Evolutionary conservation across 2,888 invertebrate species (phyloP).

Genomic region (Plutella xylostella): DNA sequence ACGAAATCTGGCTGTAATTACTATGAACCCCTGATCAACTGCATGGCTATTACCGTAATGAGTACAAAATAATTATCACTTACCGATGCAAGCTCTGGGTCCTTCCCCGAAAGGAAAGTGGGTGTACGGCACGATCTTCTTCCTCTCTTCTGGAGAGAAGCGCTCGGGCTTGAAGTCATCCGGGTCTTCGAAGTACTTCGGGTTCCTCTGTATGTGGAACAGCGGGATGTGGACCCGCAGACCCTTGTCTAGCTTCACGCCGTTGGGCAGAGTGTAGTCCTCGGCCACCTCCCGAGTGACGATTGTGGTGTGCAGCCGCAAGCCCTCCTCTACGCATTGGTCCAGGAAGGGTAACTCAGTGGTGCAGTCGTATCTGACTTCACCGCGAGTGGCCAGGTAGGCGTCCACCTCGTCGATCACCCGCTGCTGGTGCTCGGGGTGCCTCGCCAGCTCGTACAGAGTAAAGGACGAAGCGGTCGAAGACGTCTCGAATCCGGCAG

Average conservation of each 20-base stretch:
- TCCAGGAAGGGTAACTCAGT: constrained; percentile 30
- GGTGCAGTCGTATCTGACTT: constrained; percentile 31
- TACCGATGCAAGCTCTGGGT: constrained; percentile 46
- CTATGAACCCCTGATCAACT: too few relatives aligned
- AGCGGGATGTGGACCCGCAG: constrained; percentile 42
- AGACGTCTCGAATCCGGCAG: constrained; percentile 41
- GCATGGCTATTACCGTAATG: too few relatives aligned
- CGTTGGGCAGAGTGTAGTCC: constrained; percentile 36
- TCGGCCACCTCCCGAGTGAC: constrained; percentile 38
- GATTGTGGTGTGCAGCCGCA: constrained; percentile 40
- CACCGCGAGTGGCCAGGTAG: constrained; percentile 24
- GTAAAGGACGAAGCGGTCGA: constrained; percentile 28
- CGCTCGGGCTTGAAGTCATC: constrained; percentile 38
- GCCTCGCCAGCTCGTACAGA: constrained; percentile 35
- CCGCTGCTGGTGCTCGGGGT: constrained; percentile 25
- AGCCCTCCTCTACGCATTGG: constrained; percentile 35
- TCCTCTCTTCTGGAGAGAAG: constrained; percentile 32
- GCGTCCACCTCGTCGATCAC: constrained; percentile 31
- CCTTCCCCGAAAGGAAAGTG: constrained; percentile 52
- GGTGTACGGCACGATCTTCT: constrained; percentile 33
- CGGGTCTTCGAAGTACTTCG: constrained; percentile 40
- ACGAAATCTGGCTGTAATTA: too few relatives aligned
- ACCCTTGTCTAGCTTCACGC: constrained; percentile 34
- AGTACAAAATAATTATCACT: constrained; percentile 14
- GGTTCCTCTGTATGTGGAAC: constrained; percentile 35